Percentiles rank a stretch among this genome's conserved stretches.
phyloP scores from a whole-genome alignment of 1,140 invertebrate genomes.

The Drosophila lowei region DNA sequence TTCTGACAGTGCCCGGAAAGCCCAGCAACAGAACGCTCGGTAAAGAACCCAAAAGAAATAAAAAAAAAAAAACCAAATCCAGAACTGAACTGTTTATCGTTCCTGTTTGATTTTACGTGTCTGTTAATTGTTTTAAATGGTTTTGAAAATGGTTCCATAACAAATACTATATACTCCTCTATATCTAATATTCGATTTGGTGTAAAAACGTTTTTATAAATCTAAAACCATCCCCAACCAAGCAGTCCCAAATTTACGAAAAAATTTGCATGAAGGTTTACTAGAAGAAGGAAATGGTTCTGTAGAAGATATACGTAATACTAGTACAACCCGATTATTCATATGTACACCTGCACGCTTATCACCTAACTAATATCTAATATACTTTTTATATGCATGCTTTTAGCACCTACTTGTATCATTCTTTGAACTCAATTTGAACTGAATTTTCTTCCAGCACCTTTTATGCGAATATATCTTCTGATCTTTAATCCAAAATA shows the following conservation, averaged over 20 bases:
- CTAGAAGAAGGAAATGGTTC: slow-evolving; percentile 32
- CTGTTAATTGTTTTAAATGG: slow-evolving; percentile 37
- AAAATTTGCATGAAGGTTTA: slow-evolving; percentile 42
- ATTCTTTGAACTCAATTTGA: slow-evolving; percentile 34
- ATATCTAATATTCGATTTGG: slow-evolving; percentile 40
- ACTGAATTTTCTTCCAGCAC: slow-evolving; percentile 50
- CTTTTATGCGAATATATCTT: slow-evolving; percentile 30
- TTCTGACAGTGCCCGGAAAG: slow-evolving; percentile 80
- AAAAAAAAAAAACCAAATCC: slow-evolving; percentile 22
- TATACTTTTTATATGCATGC: slow-evolving; percentile 27
- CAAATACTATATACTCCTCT: too few relatives aligned
- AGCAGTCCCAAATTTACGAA: too few relatives aligned
- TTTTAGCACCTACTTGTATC: slow-evolving; percentile 25
- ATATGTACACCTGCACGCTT: slow-evolving; percentile 48
- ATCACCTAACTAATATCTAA: slow-evolving; percentile 12
- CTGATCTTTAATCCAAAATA: slow-evolving; percentile 35
- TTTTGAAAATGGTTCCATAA: slow-evolving; percentile 23
- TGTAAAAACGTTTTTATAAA: slow-evolving; percentile 27
- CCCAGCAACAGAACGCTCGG: slow-evolving; percentile 66
- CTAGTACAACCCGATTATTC: slow-evolving; percentile 8
- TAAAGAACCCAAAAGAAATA: slow-evolving; percentile 46
- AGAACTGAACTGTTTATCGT: slow-evolving; percentile 48
- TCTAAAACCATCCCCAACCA: background rate
- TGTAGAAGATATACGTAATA: background rate
- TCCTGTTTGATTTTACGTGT: slow-evolving; percentile 50